phyloP scores from a whole-genome alignment of 92 coral and sea anemone genomes.

The Zoanthus sociatus region DNA sequence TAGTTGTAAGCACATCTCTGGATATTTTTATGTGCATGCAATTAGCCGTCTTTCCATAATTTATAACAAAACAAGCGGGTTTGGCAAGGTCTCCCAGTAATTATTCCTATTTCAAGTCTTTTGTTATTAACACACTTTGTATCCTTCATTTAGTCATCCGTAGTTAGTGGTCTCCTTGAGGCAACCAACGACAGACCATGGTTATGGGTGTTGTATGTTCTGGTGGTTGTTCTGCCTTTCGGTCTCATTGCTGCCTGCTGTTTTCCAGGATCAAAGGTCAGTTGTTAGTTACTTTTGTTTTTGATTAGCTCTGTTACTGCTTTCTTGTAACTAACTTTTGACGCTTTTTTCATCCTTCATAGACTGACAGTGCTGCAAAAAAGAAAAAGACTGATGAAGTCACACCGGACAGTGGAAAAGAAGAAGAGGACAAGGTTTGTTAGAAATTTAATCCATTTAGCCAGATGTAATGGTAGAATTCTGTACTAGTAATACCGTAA shows the following conservation, averaged over 20 bases:
- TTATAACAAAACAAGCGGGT: no score
- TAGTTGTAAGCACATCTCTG: no score
- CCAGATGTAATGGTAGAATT: no score
- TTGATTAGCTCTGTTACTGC: not conserved
- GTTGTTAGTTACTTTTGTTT: not conserved
- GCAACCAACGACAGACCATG: slow-evolving; percentile 99
- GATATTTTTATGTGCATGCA: no score
- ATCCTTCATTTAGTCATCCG: slow-evolving; percentile 72
- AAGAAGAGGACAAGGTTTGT: slow-evolving; percentile 69
- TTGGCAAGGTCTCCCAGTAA: not conserved
- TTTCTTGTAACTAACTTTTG: not conserved
- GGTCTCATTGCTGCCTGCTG: slow-evolving; percentile 98
- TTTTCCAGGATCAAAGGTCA: slow-evolving; percentile 96
- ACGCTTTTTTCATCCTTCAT: not conserved
- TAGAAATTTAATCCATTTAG: no score
- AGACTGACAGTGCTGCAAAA: slow-evolving; percentile 84
- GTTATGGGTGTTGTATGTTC: slow-evolving; percentile 96
- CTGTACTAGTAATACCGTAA: no score
- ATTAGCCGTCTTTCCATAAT: no score
- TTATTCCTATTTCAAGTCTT: not conserved
- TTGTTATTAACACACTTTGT: not conserved
- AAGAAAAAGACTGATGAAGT: slow-evolving; percentile 98
- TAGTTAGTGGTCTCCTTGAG: slow-evolving; percentile 90
- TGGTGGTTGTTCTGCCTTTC: slow-evolving; percentile 95
- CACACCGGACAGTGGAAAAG: slow-evolving; percentile 80